These are phyloP conservation scores for Chaetogeoica ovagalla DNA, from an alignment of 2,888 invertebrate genomes.

Conservation along the genomic window DNA sequence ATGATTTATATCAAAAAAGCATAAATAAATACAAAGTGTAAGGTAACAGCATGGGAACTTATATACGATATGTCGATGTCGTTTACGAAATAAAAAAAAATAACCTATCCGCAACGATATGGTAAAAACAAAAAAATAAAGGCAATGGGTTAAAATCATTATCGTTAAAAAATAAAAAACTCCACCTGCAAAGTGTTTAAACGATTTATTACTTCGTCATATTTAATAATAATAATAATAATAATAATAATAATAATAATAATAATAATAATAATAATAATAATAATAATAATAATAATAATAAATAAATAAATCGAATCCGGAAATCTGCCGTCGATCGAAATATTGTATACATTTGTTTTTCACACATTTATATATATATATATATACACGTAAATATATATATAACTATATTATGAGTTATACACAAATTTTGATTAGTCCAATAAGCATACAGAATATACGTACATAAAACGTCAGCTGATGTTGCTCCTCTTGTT, in stretches of 20 bases:
- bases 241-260: no score
- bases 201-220: not conserved
- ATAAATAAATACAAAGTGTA: constrained; percentile 23
- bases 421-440: no score
- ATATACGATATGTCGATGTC: not conserved
- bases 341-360: constrained; percentile 22
- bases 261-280: no score
- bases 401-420: no score
- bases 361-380: not conserved
- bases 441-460: no score
- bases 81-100: not conserved
- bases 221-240: no score
- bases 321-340: not conserved
- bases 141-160: not conserved
- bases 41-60: constrained; percentile 52
- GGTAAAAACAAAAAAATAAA: not conserved
- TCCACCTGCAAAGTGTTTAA: constrained; percentile 48
- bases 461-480: no score
- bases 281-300: no score
- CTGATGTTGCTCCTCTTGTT: no score
- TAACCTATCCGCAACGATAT: not conserved
- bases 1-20: not conserved
- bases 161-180: constrained; percentile 1
- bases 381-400: not conserved
- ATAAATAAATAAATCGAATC: not conserved